Evolutionary conservation across 2,888 invertebrate species (phyloP).

Genomic region (Dasypogon diadema): DNA sequence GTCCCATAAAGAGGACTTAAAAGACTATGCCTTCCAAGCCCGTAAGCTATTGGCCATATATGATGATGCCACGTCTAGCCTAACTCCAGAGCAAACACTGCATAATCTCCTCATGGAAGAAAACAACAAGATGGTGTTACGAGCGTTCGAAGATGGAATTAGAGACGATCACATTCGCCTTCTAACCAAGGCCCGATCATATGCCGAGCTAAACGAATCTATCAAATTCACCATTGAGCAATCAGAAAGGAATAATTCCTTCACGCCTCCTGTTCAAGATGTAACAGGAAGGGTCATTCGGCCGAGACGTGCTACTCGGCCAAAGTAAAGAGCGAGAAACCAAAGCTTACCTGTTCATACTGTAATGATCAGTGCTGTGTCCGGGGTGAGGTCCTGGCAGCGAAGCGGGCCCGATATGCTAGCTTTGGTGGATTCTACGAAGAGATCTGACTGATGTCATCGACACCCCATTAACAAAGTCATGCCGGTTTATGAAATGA

Average conservation of each 20-base stretch:
- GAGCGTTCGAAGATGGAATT: neutral
- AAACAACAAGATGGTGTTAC: neutral
- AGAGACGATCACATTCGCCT: neutral
- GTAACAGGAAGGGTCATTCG: constrained; percentile 8
- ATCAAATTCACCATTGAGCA: neutral
- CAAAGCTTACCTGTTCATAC: neutral
- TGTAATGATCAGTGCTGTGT: too few species aligned
- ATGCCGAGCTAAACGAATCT: neutral
- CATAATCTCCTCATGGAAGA: neutral
- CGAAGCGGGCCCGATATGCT: too few species aligned
- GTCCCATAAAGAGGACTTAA: neutral
- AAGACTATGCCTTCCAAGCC: neutral
- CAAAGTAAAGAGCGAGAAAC: neutral
- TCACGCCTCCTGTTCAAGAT: neutral
- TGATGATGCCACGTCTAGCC: constrained; percentile 1
- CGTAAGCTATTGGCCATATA: neutral
- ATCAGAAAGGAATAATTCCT: neutral
- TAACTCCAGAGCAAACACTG: neutral
- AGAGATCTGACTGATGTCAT: too few species aligned
- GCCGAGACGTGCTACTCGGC: neutral
- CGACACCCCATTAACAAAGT: too few species aligned
- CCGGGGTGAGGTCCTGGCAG: too few species aligned
- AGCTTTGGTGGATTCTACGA: too few species aligned
- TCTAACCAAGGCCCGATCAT: neutral
- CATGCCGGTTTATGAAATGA: too few species aligned